phyloP scores from a whole-genome alignment of 2,888 invertebrate species.

The Cordilura impudica region DNA sequence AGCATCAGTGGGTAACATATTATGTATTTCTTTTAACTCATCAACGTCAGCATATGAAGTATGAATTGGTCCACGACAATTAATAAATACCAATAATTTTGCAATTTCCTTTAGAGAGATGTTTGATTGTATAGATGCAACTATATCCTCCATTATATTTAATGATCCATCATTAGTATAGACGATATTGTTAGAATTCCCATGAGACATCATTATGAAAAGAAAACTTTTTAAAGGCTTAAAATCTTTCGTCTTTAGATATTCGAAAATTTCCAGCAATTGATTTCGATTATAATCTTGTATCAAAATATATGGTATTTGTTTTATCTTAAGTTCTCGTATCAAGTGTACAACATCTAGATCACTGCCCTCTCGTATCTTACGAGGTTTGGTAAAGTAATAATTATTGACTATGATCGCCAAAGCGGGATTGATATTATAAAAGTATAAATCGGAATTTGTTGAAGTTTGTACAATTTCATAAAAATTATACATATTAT shows the following conservation, averaged over 20 bases:
- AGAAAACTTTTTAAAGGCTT: constrained; percentile 4
- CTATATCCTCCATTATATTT: not conserved
- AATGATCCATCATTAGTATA: constrained; percentile 4
- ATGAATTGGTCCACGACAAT: constrained; percentile 1
- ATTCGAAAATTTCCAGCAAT: not conserved
- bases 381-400: not conserved
- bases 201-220: constrained; percentile 16
- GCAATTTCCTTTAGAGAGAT: not conserved
- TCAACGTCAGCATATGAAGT: not conserved
- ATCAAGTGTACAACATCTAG: constrained; percentile 2
- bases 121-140: not conserved
- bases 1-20: not conserved
- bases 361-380: not conserved
- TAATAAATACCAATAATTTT: not conserved
- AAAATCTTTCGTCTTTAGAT: constrained; percentile 8
- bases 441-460: constrained; percentile 7
- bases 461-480: not conserved
- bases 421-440: constrained; percentile 13
- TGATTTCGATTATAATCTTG: not conserved
- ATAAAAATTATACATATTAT: not conserved
- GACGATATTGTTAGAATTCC: not conserved
- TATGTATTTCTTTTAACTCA: not conserved
- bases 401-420: constrained; percentile 24
- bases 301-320: constrained; percentile 5
- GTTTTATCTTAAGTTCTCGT: not conserved